Evolutionary conservation across 2,888 invertebrate genomes (phyloP).

Genomic region (Dynastes tityus): DNA sequence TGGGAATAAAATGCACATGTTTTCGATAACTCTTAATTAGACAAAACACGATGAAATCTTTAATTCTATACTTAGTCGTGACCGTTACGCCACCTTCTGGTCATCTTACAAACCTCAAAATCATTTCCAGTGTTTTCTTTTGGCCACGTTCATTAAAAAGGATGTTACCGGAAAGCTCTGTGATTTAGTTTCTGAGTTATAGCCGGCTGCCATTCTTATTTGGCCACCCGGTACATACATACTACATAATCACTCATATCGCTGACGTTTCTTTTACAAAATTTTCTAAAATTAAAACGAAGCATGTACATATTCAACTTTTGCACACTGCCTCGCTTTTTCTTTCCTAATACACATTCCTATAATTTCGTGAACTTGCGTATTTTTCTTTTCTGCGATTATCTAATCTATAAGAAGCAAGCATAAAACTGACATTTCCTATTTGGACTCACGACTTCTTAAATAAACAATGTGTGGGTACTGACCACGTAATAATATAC

Average conservation of each 20-base stretch:
- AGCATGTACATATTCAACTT: background rate
- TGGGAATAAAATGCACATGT: too few relatives aligned
- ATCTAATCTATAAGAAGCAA: background rate
- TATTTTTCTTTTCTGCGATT: background rate
- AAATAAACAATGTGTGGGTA: slow-evolving; percentile 6
- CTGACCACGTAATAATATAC: background rate
- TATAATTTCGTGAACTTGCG: background rate
- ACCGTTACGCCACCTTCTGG: too few relatives aligned
- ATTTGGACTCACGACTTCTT: background rate
- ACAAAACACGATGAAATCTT: too few relatives aligned
- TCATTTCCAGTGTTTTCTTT: too few relatives aligned
- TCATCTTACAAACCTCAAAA: too few relatives aligned
- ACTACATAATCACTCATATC: background rate
- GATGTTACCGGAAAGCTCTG: too few relatives aligned
- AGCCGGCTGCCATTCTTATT: too few relatives aligned
- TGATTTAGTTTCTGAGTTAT: too few relatives aligned
- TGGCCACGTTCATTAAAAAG: too few relatives aligned
- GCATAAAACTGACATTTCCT: background rate
- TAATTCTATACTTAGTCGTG: too few relatives aligned
- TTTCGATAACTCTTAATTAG: too few relatives aligned
- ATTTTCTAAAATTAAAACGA: slow-evolving; percentile 6
- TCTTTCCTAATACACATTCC: background rate
- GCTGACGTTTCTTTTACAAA: background rate
- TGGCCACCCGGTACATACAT: background rate
- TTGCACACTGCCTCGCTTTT: background rate